Base-by-base conservation (phyloP, 2,888 invertebrate species). In the Pterostichus madidus region DNA sequence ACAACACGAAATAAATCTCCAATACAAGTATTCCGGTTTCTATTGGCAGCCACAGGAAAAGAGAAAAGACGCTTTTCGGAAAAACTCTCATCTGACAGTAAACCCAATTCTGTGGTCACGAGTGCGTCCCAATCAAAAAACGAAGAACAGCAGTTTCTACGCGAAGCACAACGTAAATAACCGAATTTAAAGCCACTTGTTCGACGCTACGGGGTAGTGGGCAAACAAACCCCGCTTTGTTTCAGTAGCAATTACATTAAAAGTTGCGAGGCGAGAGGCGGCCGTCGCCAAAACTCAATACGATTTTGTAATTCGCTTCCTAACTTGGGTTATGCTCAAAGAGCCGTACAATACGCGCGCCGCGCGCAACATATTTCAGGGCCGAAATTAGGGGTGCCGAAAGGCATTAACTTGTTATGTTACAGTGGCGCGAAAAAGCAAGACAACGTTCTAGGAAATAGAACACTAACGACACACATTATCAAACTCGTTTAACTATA, bases 231-330 rank as follows among this genome's bases (percentile, higher is more conserved):
- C 76, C n/a, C 13, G 31, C 44, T 76, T 76, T 76, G 53, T 76
- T 76, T 32, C 76, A 52, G 52, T 31, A 15, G 11, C 53, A 76
- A 76, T 76, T 76, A 32, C 53, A 76, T 76, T 76, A 76, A 76
- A 76, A 76, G 76, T 76, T 76, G 35, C 35, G 7, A 56, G 32
- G 49, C 32, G 39, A 39, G 39, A 39, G 39, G 79, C 52, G 11
- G 24, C 5, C 49, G 15, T 17, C 5, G 46, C 15, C 31, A 80
- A 71, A 59, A 80, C 56, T 73, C 80, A 39, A 73, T 73, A 56
- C 73, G 39, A 80, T 80, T 79, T 80, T 53, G 80, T 80, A 44
- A 73, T 73, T 46, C 35, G 44, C 73, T 73, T 64, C 64, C 17
- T 32, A 78, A 46, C 15, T 78, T 78, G 15, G 15, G 78, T 78